Base-by-base conservation (phyloP, 2,797 vertebrate species). In the Cottoperca gobio region DNA sequence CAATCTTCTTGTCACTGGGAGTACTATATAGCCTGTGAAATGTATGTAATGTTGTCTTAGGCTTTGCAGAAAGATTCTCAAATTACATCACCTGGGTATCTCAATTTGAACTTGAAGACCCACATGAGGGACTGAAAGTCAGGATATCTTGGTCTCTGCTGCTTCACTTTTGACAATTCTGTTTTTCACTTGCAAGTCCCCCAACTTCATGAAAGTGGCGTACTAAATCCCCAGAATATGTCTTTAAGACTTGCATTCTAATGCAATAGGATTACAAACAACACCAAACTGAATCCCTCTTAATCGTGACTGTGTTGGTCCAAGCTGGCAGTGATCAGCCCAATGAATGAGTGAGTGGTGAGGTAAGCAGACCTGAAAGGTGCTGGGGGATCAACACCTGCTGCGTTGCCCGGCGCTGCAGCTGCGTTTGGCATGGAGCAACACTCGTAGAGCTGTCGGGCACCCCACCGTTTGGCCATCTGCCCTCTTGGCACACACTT, bases 311-410 rank as follows among this genome's bases (percentile, higher is more conserved):
- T 28, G 24, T 35, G 63, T 62, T 35, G 23, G 49, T 57, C 33
- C 12, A 31, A 76, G 53, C 70, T 62, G 83, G 76, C 69, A 65
- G 12, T 12, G 26, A 67, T 72, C 23, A 7, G 13, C 10, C 42
- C 39, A 21, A n/a, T 69, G 76, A 83, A 71, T 81, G 76, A 76
- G 26, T 79, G 68, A 65, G 61, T 8, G 67, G 76, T 87, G 88
- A 90, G 82, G 89, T 86, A 86, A 92, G 71, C 60, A 43, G 76
- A 78, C 76, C 74, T 49, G 52, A 63, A 66, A 61, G 73, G 52
- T 43, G 54, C 70, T n/a, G 48, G 40, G 76, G 67, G 66, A 83
- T 82, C 83, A 74, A 86, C 87, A 85, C 82, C 72, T 85, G 81
- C 79, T 57, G 70, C 11, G 63, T 78, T 83, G 54, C 74, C 64